Conservation (phyloP, 2,888 invertebrate species). For the Agrochola circellaris region DNA sequence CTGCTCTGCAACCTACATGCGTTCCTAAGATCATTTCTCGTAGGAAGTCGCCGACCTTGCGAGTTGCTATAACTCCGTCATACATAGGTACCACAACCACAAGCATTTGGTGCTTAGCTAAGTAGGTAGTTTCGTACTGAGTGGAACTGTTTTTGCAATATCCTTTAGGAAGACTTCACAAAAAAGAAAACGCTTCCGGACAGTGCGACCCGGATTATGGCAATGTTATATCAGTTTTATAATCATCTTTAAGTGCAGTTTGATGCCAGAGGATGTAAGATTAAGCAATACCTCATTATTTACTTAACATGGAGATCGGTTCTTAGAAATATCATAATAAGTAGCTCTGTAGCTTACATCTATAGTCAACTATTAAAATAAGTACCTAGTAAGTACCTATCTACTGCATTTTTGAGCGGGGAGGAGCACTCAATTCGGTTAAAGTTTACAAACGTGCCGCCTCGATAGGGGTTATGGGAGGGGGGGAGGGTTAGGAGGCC, state of each 20-base stretch:
- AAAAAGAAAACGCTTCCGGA: slow-evolving; percentile 45
- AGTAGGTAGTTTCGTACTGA: slow-evolving; percentile 11
- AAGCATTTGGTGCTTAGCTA: slow-evolving; percentile 6
- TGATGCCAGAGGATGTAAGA: slow-evolving; percentile 21
- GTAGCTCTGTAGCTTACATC: neutral
- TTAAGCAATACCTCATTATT: slow-evolving; percentile 10
- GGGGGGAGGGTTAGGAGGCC: no score
- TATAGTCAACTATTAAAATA: slow-evolving; percentile 1
- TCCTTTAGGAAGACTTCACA: slow-evolving; percentile 52
- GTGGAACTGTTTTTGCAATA: slow-evolving; percentile 52
- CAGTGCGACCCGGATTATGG: slow-evolving; percentile 42
- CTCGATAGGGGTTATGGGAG: no score
- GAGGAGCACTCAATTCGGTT: neutral
- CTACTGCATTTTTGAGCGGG: neutral
- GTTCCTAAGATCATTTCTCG: slow-evolving; percentile 68
- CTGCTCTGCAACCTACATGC: slow-evolving; percentile 68
- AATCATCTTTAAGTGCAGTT: slow-evolving; percentile 10
- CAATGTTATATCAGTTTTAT: slow-evolving; percentile 36
- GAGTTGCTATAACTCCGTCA: slow-evolving; percentile 72
- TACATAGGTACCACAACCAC: neutral
- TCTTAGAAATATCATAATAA: slow-evolving; percentile 7
- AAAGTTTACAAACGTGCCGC: no score
- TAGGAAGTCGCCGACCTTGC: slow-evolving; percentile 86
- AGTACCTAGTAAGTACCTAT: no score
- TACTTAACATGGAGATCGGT: slow-evolving; percentile 3